These are phyloP conservation scores for Pterostichus niger DNA, from an alignment of 2,888 invertebrate genomes.

Conservation along the genomic window DNA sequence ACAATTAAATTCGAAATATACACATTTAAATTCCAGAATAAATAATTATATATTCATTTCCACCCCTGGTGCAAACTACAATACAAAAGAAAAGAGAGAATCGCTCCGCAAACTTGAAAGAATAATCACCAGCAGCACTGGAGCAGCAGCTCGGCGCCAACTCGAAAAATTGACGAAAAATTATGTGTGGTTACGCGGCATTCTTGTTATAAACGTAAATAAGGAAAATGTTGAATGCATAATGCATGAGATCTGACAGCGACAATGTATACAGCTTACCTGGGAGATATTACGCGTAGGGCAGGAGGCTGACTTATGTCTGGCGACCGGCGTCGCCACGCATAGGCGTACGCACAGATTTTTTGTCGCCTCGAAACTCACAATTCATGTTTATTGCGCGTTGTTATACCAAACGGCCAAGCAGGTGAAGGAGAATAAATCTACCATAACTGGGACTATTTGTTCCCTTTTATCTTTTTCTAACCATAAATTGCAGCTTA, in stretches of 20 bases:
- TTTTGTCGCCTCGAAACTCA: slow-evolving; percentile 46
- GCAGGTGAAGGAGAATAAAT: slow-evolving; percentile 49
- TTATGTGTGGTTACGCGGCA: slow-evolving; percentile 74
- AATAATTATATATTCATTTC: slow-evolving; percentile 52
- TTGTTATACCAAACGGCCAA: slow-evolving; percentile 54
- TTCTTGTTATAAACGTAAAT: slow-evolving; percentile 76
- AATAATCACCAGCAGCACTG: slow-evolving; percentile 42
- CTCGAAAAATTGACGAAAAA: slow-evolving; percentile 72
- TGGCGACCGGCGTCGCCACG: slow-evolving; percentile 26
- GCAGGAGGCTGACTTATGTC: slow-evolving; percentile 38
- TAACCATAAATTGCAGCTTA: slow-evolving; percentile 38
- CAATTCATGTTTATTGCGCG: slow-evolving; percentile 48
- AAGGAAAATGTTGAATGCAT: slow-evolving; percentile 77
- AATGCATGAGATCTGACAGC: slow-evolving; percentile 74
- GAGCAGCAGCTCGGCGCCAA: slow-evolving; percentile 47
- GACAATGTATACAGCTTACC: slow-evolving; percentile 73
- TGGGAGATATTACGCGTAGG: slow-evolving; percentile 68
- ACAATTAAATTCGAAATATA: slow-evolving; percentile 50
- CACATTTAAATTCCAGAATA: slow-evolving; percentile 49
- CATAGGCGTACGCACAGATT: slow-evolving; percentile 46
- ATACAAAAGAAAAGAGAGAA: slow-evolving; percentile 8
- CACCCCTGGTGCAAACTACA: slow-evolving; percentile 2
- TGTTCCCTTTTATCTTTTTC: slow-evolving; percentile 44
- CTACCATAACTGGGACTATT: slow-evolving; percentile 50
- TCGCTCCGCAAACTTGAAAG: slow-evolving; percentile 26